Conservation (phyloP, 2,113 vertebrate species). For the Chionis minor region DNA sequence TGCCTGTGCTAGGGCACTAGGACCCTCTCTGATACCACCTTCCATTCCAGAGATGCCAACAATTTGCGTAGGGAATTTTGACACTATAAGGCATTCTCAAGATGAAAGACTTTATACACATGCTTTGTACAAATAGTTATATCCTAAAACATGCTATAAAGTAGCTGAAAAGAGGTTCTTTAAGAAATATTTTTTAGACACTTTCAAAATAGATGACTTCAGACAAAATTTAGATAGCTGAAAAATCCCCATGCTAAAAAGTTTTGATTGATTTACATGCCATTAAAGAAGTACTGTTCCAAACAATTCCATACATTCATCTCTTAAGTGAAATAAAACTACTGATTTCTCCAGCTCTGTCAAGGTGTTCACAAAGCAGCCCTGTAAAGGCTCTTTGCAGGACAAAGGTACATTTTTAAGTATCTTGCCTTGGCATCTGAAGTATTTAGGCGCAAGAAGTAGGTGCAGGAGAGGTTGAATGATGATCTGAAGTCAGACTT, state of each 20-base stretch:
- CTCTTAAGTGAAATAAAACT: background rate
- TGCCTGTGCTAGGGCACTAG: background rate
- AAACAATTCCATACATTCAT: background rate
- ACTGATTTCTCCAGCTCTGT: background rate
- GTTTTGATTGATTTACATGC: background rate
- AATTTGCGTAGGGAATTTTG: background rate
- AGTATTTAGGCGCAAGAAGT: background rate
- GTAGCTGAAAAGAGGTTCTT: background rate
- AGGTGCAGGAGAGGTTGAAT: background rate
- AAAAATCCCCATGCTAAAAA: background rate
- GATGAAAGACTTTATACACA: background rate
- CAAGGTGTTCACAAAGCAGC: background rate
- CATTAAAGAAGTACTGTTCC: background rate
- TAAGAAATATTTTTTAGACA: background rate
- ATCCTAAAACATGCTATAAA: background rate
- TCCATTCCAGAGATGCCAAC: background rate
- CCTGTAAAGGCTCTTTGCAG: background rate
- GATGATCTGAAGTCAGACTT: background rate
- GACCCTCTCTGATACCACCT: background rate
- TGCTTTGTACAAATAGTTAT: background rate
- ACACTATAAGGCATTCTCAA: background rate
- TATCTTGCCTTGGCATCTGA: background rate
- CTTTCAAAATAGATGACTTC: background rate
- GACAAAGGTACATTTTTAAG: background rate
- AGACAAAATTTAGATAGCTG: background rate